Percentiles rank a stretch among this genome's conserved stretches.
Evolutionary conservation across 2,113 vertebrate genomes (phyloP).

Genomic region (Melanostigma gelatinosum): DNA sequence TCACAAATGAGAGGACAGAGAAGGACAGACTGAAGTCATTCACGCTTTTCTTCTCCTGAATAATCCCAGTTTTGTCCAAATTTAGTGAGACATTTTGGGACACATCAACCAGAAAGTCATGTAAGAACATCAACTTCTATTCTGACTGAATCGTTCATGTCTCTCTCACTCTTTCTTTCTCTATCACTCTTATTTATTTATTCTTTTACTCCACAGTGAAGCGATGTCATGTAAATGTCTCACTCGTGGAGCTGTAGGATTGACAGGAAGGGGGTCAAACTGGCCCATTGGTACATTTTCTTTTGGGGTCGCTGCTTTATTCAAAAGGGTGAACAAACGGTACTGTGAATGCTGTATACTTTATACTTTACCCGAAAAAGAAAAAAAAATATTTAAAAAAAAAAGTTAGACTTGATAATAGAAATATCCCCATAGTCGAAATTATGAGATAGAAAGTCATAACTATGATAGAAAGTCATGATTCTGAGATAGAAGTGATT

Average conservation of each 20-base stretch:
- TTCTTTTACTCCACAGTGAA: not conserved
- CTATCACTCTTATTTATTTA: not conserved
- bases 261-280: not conserved
- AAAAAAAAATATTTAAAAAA: too few relatives aligned
- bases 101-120: slow-evolving; percentile 63
- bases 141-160: slow-evolving; percentile 15
- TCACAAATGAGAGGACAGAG: too few relatives aligned
- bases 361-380: too few relatives aligned
- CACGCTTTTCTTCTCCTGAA: slow-evolving; percentile 27
- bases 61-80: slow-evolving; percentile 78
- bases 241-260: not conserved
- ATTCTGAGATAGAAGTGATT: too few relatives aligned
- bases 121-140: slow-evolving; percentile 45
- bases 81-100: slow-evolving; percentile 70
- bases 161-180: not conserved
- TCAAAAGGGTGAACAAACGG: not conserved
- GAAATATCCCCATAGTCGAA: too few relatives aligned
- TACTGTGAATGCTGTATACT: not conserved
- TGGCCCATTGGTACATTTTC: not conserved
- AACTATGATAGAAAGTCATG: too few relatives aligned
- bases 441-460: too few relatives aligned
- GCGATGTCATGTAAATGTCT: not conserved
- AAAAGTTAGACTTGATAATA: too few relatives aligned
- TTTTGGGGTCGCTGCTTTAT: not conserved
- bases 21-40: too few relatives aligned